Evolutionary conservation across 2,888 invertebrate species (phyloP), one percentile per base, ranked within the genome.

Genomic region (Aquatica leii): DNA sequence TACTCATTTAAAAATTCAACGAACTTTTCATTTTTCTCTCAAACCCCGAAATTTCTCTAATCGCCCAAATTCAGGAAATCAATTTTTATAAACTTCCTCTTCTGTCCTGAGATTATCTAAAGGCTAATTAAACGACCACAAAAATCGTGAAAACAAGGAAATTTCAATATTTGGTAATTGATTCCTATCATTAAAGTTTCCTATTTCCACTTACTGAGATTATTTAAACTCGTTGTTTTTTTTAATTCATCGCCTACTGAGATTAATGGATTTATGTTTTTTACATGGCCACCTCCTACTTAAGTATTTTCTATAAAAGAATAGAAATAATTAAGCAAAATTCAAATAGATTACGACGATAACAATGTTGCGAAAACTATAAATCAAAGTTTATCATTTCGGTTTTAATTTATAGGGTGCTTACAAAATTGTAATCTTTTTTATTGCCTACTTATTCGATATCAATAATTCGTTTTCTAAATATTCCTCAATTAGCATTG

Each of bases 1-100:
- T 53, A 51, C 41, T 58, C 31, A 34, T 14, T 18, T 21, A 46
- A n/a, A 49, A 34, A 31, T 12, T 18, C 17, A 52, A 52, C 52
- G 52, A 14, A 52, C 18, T 52, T 52, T 52, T 52, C 9, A 1
- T 35, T 24, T 43, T 18, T 3, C 24, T 31, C 1, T 50, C 14
- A 24, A 24, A n/a, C 3, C 4, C 2, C 24, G 20, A 12, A n/a
- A 15, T 43, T 41, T 20, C 4, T 1, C 46, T 46, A 46, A 46
- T 46, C n/a, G 8, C 1, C 5, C 2, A 41, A 14, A 41, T 15
- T 41, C 41, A 41, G 41, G 41, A 41, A 41, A 46, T 46, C 46
- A 46, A n/a, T 20, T 18, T 46, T 15, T 41, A 41, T 46, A 46
- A 20, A 46, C 46, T 46, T 46, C 46, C 46, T 46, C n/a, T 20